A percentile compares a stretch with the other conserved stretches of the same genome.
Conservation (phyloP, 2,113 vertebrate genomes). For the Scatophagus argus region DNA sequence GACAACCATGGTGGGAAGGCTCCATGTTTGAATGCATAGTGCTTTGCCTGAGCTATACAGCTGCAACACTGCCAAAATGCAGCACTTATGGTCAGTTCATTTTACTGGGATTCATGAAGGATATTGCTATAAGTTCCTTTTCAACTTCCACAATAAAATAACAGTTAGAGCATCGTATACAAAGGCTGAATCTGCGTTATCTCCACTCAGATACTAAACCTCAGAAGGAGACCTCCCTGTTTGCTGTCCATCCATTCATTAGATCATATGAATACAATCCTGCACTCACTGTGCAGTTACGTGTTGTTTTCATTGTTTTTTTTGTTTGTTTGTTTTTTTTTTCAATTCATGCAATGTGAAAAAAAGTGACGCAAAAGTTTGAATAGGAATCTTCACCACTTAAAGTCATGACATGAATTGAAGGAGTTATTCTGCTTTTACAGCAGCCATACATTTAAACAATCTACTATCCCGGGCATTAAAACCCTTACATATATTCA, state of each 20-base stretch:
- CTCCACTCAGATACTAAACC: neutral
- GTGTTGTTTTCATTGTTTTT: accelerated
- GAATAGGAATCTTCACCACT: neutral
- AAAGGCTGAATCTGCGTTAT: conserved; percentile 5
- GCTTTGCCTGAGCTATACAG: conserved; percentile 40
- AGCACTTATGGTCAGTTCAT: conserved; percentile 30
- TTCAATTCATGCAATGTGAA: neutral
- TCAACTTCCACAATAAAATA: conserved; percentile 36
- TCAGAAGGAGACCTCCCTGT: conserved; percentile 11
- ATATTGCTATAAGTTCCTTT: conserved; percentile 21
- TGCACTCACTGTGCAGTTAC: neutral
- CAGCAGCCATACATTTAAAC: neutral
- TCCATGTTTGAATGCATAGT: conserved; percentile 58
- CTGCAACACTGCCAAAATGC: conserved; percentile 34
- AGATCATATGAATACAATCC: neutral
- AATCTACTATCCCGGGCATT: neutral
- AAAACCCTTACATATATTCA: neutral
- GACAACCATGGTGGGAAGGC: conserved; percentile 34
- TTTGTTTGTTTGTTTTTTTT: neutral
- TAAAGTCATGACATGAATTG: neutral
- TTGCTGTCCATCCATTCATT: neutral
- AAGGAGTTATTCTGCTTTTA: conserved; percentile 8
- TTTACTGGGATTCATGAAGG: conserved; percentile 42
- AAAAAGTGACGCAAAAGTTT: neutral
- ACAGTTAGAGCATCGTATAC: conserved; percentile 3